Percentiles rank a stretch among this genome's conserved stretches.
phyloP scores from a whole-genome alignment of 1,140 invertebrate species.

The Musca domestica region DNA sequence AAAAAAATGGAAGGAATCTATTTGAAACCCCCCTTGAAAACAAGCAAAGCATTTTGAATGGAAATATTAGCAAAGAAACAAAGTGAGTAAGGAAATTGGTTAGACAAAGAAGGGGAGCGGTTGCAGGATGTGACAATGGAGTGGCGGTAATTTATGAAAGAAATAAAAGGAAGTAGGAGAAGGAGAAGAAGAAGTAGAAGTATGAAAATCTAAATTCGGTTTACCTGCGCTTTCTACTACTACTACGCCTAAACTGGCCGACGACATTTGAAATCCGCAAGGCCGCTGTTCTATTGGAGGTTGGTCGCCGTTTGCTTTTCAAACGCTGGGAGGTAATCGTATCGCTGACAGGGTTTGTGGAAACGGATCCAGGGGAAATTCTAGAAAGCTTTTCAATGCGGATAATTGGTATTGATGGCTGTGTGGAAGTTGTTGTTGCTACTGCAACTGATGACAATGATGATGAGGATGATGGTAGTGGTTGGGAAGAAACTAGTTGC shows the following conservation, averaged over 20 bases:
- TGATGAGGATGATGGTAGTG: slow-evolving; percentile 26
- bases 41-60: too few species aligned
- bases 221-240: slow-evolving; percentile 17
- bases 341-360: not conserved
- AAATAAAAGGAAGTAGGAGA: not conserved
- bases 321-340: not conserved
- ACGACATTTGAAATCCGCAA: not conserved
- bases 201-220: not conserved
- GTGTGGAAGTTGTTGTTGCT: not conserved
- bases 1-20: too few species aligned
- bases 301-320: not conserved
- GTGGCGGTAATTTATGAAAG: not conserved
- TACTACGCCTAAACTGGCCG: not conserved
- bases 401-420: not conserved
- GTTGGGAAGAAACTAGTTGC: not conserved
- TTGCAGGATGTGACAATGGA: not conserved
- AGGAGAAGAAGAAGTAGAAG: not conserved
- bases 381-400: not conserved
- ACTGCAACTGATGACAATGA: slow-evolving; percentile 20
- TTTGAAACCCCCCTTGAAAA: too few species aligned
- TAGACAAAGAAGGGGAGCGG: not conserved
- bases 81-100: not conserved
- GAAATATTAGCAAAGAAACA: not conserved
- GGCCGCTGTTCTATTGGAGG: too few species aligned
- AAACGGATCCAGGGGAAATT: not conserved